Base-by-base conservation (phyloP, 2,113 vertebrate species). In the Corythaixoides concolor region DNA sequence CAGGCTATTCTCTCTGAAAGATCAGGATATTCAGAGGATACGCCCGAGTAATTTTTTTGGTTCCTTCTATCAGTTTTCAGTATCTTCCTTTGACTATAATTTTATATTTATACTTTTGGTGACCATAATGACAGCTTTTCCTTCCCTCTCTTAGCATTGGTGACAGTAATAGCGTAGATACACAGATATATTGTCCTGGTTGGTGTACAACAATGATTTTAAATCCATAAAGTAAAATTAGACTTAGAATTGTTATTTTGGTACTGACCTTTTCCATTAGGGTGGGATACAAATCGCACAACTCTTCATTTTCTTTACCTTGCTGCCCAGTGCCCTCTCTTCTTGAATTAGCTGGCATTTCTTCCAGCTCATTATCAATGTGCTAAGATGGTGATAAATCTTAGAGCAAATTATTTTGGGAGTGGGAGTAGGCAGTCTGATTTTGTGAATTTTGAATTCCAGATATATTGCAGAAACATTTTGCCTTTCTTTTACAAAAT, bases 381-480 rank as follows among this genome's bases (percentile, higher is more conserved):
- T 79, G 56, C 70, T 73, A 73, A 79, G 33, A 85, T 35, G 39
- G 49, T 12, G 43, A 60, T 35, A 76, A 94, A 85, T 12, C 9
- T 88, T 35, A 72, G 7, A 77, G 63, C 12, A 92, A 93, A 88
- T 83, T 93, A 73, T 88, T 90, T 37, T 68, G 67, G 41, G 45
- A 90, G 67, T 83, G 45, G 33, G 62, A 86, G 55, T 43, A 90
- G 50, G 66, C 52, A 72, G 35, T 63, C 37, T 70, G 86, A 90
- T 93, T 92, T 70, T 77, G 45, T 86, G 63, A 83, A 79, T 75
- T 92, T 85, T 88, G 32, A 73, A 63, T 90, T 74, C 68, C 68
- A 96, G 47, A 58, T 77, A 37, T 26, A 80, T 76, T 78, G 74
- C 84, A 83, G 58, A 83, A 55, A 24, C 19, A 68, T 53, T 94